Evolutionary conservation across 2,888 invertebrate genomes (phyloP).

Genomic region (Hyalella azteca): DNA sequence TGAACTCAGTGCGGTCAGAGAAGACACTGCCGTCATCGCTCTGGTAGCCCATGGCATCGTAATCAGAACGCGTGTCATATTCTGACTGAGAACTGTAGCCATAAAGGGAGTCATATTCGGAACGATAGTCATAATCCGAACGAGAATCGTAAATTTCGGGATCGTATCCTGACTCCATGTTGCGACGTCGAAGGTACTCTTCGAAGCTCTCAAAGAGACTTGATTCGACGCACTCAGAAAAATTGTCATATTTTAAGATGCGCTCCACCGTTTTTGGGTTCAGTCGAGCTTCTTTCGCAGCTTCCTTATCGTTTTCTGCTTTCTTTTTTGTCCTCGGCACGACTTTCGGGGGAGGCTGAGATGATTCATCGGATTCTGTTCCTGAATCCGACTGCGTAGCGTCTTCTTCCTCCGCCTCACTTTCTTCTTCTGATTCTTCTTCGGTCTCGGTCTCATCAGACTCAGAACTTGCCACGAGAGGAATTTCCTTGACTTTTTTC

Average conservation of each 20-base stretch:
- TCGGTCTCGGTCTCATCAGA: constrained; percentile 1
- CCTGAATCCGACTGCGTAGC: no score
- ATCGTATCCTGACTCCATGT: constrained; percentile 15
- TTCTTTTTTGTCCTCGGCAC: neutral
- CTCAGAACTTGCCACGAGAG: neutral
- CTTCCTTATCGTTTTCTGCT: neutral
- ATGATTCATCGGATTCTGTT: constrained; percentile 11
- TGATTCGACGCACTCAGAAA: neutral
- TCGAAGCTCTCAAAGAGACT: constrained; percentile 18
- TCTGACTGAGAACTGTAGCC: constrained; percentile 17
- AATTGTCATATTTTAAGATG: neutral
- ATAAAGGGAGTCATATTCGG: neutral
- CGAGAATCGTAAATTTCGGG: constrained; percentile 25
- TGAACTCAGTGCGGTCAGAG: constrained; percentile 12
- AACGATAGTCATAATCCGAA: constrained; percentile 21
- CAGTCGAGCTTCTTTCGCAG: neutral
- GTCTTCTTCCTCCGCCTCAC: neutral
- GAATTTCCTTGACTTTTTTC: constrained; percentile 11
- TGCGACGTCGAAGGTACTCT: neutral
- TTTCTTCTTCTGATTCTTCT: constrained; percentile 11
- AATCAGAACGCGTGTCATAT: constrained; percentile 10
- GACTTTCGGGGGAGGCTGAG: neutral
- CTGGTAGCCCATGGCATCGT: neutral
- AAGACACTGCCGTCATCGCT: neutral
- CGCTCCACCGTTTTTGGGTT: constrained; percentile 12